Evolutionary conservation across 2,113 vertebrate genomes (phyloP), one percentile per base, ranked within the genome.

Genomic region (Clarias macrocephalus): DNA sequence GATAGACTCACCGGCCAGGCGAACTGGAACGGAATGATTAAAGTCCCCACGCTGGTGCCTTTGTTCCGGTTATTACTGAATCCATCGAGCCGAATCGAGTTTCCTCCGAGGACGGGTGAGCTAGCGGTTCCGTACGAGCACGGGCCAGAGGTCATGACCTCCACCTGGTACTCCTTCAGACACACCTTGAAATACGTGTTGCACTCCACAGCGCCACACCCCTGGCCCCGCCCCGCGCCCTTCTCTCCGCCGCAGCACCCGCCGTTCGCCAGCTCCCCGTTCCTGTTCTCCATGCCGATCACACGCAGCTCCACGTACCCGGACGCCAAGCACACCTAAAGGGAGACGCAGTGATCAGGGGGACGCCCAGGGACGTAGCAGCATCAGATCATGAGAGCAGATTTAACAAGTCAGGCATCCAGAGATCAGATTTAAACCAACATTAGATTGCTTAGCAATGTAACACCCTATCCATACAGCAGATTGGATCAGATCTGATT

Each of bases 231-330:
- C 88, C 93, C 91, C 86, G 93, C 91, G 89, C 92, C 92, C 89
- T 91, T 92, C 85, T 90, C 91, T 84, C 95, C 95, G 91, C 98
- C 97, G 90, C 97, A 99, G 93, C 98, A 99, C 92, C 96, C 96
- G 68, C 97, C 97, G 93, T 91, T 97, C 88, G 94, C 94, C 90
- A 99, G 94, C 93, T 97, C 95, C 82, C 97, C 98, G 89, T 94
- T 94, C 70, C 94, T 95, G 95, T 99, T 99, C 90, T 96, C 95
- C 94, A 99, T 93, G 33, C 96, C 95, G 84, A 96, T 92, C 94
- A 99, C 90, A 95, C 97, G 97, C 92, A 99, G 95, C 97, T 99
- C 97, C 91, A 99, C 97, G 96, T 97, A 98, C 89, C 98, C 98
- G 89, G 96, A 95, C 91, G 94, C 95, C 90, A 93, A 94, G 89